These are phyloP conservation scores for Geococcyx californianus DNA, from an alignment of 2,113 vertebrate species.

Conservation along the genomic window DNA sequence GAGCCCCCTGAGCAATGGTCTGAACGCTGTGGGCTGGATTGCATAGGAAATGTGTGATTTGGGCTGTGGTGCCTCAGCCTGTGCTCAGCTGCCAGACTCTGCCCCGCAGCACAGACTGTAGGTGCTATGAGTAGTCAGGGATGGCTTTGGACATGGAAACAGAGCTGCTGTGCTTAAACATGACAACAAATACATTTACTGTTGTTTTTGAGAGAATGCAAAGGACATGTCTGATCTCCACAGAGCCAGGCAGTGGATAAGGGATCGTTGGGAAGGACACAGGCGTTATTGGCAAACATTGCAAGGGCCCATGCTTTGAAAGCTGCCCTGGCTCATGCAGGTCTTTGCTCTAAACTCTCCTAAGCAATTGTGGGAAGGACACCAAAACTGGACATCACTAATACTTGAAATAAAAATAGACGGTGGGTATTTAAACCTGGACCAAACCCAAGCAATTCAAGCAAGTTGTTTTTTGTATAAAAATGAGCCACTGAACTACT, in stretches of 20 bases:
- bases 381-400: background rate
- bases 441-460: background rate
- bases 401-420: background rate
- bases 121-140: background rate
- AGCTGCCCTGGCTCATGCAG: background rate
- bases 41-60: fast-evolving
- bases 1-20: background rate
- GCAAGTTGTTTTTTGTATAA: background rate
- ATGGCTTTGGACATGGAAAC: background rate
- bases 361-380: background rate
- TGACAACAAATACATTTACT: fast-evolving
- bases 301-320: background rate
- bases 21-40: fast-evolving
- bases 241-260: background rate
- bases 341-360: background rate
- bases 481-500: background rate
- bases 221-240: background rate
- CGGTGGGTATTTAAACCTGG: background rate
- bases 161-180: background rate
- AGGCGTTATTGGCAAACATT: background rate
- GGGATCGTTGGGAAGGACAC: background rate
- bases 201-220: background rate
- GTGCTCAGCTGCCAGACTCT: background rate
- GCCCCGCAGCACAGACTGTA: background rate
- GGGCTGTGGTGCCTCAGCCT: background rate